Conservation (phyloP, 2,113 vertebrate species). For the Saimiri boliviensis region DNA sequence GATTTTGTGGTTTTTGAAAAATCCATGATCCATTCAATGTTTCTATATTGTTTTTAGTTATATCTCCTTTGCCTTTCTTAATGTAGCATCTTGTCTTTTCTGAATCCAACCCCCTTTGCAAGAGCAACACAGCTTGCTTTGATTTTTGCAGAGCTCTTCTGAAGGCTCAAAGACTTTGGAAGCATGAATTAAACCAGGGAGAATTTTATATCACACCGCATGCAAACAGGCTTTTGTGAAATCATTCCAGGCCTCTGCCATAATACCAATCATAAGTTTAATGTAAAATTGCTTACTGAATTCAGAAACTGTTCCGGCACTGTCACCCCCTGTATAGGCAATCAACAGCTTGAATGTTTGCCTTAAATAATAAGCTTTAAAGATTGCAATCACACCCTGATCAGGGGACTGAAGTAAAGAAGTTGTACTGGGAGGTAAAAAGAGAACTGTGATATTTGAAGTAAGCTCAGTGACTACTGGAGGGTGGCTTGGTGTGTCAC, state of each 20-base stretch:
- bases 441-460: neutral
- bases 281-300: constrained; percentile 4
- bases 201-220: neutral
- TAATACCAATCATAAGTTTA: neutral
- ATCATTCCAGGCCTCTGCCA: neutral
- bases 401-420: neutral
- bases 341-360: neutral
- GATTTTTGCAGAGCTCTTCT: neutral
- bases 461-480: neutral
- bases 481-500: neutral
- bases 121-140: neutral
- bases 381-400: neutral
- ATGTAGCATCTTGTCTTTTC: neutral
- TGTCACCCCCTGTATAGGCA: neutral
- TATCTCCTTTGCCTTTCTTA: neutral
- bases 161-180: neutral
- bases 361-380: neutral
- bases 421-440: neutral
- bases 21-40: neutral
- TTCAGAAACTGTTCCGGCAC: neutral
- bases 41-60: neutral
- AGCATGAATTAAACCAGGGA: neutral
- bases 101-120: neutral
- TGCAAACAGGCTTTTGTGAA: neutral
- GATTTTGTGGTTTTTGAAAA: neutral